Evolutionary conservation across 2,113 vertebrate genomes (phyloP), one percentile per base, ranked within the genome.

Genomic region (Sorex araneus): DNA sequence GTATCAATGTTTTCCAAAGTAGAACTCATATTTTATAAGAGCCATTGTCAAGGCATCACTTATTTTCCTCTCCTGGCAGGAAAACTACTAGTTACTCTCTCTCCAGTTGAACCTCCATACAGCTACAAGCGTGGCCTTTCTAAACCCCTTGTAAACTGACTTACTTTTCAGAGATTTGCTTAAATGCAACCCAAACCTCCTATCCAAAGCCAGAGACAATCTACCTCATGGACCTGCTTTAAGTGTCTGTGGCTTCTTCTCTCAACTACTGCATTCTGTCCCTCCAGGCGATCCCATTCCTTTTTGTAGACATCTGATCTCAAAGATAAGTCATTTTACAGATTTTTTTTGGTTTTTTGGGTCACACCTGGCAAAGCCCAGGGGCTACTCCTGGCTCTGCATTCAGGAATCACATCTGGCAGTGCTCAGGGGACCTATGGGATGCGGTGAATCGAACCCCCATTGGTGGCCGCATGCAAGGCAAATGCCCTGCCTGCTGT

Each of bases 1-100:
- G 12, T 6, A 19, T 9, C 50, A 19, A 10, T 47, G 3, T 47
- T 74, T 74, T 87, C 77, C 82, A 36, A 90, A 94, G 54, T 23
- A 87, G 66, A 74, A 89, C 57, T 83, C 50, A 3, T 75, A n/a
- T 30, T 79, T 75, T 32, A 16, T 50, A 40, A 78, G 78, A 82
- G 12, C 7, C 27, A 23, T 21, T 27, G 3, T 21, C 32, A 54
- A 43, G 19, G 91, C 1, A 0, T 9, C 16, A 15, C 27, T 50
- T 71, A 45, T 15, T 34, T 9, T 7, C 47, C 27, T 27, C 34
- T 18, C 40, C 10, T 34, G 25, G 40, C 18, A 28, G 19, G 13
- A 28, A 13, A 67, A 45, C 25, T 23, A 60, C 57, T 60, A 34
- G 16, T 8, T 15, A 57, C 32, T 21, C 3, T 40, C 2, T 13